Percentiles rank a stretch among this genome's conserved stretches.
Conservation (phyloP, 2,888 invertebrate species). For the Epicampocera succincta region DNA sequence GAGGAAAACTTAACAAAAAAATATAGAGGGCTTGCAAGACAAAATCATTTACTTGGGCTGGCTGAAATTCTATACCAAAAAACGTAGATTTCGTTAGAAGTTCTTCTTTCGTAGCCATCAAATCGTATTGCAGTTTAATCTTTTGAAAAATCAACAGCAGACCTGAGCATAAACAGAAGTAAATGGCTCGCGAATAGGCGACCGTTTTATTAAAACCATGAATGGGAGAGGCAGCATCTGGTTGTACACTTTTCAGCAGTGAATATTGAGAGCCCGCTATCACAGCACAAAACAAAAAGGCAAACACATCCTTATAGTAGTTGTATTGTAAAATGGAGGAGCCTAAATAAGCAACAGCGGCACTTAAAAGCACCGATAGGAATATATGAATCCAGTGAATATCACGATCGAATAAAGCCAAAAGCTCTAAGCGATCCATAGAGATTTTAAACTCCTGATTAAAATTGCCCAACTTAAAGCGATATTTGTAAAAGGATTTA, state of each 20-base stretch:
- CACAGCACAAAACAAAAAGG: slow-evolving; percentile 98
- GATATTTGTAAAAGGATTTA: slow-evolving; percentile 81
- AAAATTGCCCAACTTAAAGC: slow-evolving; percentile 78
- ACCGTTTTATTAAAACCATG: slow-evolving; percentile 98
- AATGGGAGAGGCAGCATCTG: slow-evolving; percentile 98
- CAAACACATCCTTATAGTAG: slow-evolving; percentile 95
- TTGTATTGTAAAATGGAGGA: slow-evolving; percentile 90
- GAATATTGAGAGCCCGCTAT: slow-evolving; percentile 99
- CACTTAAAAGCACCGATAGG: slow-evolving; percentile 91
- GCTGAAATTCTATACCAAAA: slow-evolving; percentile 81
- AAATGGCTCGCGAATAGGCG: slow-evolving; percentile 95
- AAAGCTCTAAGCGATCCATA: slow-evolving; percentile 94
- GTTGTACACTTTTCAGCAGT: slow-evolving; percentile 97
- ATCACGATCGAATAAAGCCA: slow-evolving; percentile 96
- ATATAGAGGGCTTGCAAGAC: slow-evolving; percentile 89
- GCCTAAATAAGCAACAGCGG: slow-evolving; percentile 92
- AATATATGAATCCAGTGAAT: slow-evolving; percentile 88
- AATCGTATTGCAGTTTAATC: slow-evolving; percentile 74
- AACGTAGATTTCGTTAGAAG: slow-evolving; percentile 69
- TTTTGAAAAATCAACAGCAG: slow-evolving; percentile 82
- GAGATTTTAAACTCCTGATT: slow-evolving; percentile 86
- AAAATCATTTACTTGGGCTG: slow-evolving; percentile 85
- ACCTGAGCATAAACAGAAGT: slow-evolving; percentile 91
- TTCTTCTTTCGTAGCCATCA: slow-evolving; percentile 68
- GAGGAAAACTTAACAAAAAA: slow-evolving; percentile 93